phyloP scores from a whole-genome alignment of 2,888 invertebrate species.

The Coelogynopora nodosa region DNA sequence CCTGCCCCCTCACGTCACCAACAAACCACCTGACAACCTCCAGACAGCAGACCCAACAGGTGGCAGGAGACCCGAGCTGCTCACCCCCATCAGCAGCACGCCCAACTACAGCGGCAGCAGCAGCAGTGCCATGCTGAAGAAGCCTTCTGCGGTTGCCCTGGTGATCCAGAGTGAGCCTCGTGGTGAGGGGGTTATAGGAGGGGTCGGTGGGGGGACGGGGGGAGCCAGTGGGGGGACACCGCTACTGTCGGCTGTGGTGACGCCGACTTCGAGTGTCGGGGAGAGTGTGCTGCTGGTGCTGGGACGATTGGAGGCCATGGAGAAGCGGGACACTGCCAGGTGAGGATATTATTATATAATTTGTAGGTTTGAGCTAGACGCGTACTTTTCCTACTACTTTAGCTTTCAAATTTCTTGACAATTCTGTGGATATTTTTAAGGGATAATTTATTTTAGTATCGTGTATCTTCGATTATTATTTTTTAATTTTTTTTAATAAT shows the following conservation, averaged over 20 bases:
- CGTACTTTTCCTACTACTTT: no score
- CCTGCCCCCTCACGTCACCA: not conserved
- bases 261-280: not conserved
- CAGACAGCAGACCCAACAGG: not conserved
- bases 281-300: not conserved
- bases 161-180: not conserved
- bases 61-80: not conserved
- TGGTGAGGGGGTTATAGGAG: not conserved
- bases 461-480: no score
- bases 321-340: constrained; percentile 10
- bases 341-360: no score
- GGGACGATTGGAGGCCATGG: not conserved
- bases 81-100: not conserved
- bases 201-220: not conserved
- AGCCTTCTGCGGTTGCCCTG: not conserved
- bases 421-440: no score
- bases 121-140: not conserved
- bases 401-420: no score
- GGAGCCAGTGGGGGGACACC: not conserved
- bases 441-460: no score
- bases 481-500: no score
- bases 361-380: no score
- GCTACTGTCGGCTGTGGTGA: not conserved
- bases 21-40: no score
- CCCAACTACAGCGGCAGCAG: not conserved